Evolutionary conservation across 2,888 invertebrate genomes (phyloP), one percentile per base, ranked within the genome.

Genomic region (Ptilodon capucinus): DNA sequence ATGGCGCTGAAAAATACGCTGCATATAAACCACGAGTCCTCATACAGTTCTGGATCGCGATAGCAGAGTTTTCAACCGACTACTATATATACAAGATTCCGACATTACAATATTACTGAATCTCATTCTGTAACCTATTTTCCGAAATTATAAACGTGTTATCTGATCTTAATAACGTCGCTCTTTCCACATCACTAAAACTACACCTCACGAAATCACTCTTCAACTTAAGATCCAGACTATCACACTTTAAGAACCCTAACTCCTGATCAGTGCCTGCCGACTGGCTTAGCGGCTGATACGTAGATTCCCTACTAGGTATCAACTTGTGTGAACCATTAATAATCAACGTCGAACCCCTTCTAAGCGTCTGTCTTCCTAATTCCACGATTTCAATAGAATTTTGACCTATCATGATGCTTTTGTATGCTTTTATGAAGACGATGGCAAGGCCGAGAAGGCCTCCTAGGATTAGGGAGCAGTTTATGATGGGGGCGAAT

Each of bases 301-400:
- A 90, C 0, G 92, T 88, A 0, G 93, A 92, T 45, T 95, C 94
- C 41, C 92, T 87, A 23, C 48, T 16, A 23, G 92, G 81, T 13
- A 92, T 86, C n/a, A 94, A 76, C 48, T 93, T 93, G 11, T 66
- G 63, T 8, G 94, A 93, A 0, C 93, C 92, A 51, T 92, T 92
- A 0, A 92, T 84, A 16, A 94, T 84, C 4, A 93, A 74, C 0
- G 92, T 93, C 0, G 94, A 93, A 13, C 95, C 93, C 13, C 95
- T 88, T 41, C 95, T 82, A 13, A 96, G 79, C 0, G 95, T 95
- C 42, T 94, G 93, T 64, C 94, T 93, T 0, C 97, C 95, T 51
- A 96, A 91, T 71, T 97, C 96, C 8, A 96, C 92, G 19, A 96
- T 95, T 76, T 96, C 95, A 28, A 94, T 88, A 0, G 94, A 93